Conservation (phyloP, 1,140 invertebrate genomes). For the Polypedilum pembai region DNA sequence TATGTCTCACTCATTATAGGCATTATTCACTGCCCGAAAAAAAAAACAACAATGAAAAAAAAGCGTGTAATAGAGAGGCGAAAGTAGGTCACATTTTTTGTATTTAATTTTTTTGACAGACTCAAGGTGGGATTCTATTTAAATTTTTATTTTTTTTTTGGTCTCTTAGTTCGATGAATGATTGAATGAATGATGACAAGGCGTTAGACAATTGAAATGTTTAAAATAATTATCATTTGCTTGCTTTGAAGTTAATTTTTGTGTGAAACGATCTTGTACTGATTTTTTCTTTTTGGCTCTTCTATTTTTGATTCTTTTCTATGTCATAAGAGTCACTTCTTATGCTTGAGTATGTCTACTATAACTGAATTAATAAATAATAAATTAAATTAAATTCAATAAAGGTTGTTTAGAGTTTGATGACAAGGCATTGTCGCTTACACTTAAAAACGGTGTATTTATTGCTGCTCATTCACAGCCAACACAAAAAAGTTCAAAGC, state of each 20-base stretch:
- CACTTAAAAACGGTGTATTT: neutral
- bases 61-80: neutral
- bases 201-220: neutral
- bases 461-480: neutral
- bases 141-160: no score
- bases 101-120: neutral
- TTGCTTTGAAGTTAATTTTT: no score
- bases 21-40: neutral
- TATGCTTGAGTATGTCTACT: no score
- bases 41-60: neutral
- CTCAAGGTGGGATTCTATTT: conserved; percentile 11
- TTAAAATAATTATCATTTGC: neutral
- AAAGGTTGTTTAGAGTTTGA: conserved; percentile 12
- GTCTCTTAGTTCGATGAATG: neutral
- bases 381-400: neutral
- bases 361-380: no score
- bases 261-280: no score
- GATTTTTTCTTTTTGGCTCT: no score
- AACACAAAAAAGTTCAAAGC: conserved; percentile 11
- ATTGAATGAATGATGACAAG: conserved; percentile 18
- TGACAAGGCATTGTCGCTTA: conserved; percentile 7
- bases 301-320: no score
- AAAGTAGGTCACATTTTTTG: conserved; percentile 1
- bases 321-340: no score
- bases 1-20: neutral